These are phyloP conservation scores for Erebia ligea DNA, from an alignment of 2,888 invertebrate species.

Conservation along the genomic window DNA sequence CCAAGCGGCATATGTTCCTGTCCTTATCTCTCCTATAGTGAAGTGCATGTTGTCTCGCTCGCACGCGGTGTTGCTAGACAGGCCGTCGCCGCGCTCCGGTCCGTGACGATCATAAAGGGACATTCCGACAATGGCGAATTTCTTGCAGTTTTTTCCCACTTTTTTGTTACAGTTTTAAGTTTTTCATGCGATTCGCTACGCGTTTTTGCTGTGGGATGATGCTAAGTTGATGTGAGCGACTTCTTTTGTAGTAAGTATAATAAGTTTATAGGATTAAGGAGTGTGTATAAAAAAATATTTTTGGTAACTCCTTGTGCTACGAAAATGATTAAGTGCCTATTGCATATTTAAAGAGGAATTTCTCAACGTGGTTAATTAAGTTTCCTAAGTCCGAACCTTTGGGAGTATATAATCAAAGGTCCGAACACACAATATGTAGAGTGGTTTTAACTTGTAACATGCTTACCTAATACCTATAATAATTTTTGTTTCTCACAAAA, in stretches of 20 bases:
- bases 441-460: no score
- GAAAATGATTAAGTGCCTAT: not conserved
- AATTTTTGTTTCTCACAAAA: no score
- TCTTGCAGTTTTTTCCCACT: conserved; percentile 7
- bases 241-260: not conserved
- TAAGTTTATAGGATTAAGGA: not conserved
- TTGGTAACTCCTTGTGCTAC: not conserved
- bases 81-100: conserved; percentile 49
- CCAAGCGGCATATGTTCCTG: not conserved
- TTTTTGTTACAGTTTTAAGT: conserved; percentile 14
- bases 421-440: no score
- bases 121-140: conserved; percentile 15
- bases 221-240: not conserved
- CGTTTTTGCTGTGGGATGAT: conserved; percentile 8
- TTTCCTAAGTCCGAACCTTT: no score
- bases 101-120: conserved; percentile 40
- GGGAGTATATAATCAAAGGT: no score
- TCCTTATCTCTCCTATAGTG: not conserved
- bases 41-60: conserved; percentile 35
- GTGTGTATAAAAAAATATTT: not conserved
- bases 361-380: no score
- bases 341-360: no score
- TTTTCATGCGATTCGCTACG: conserved; percentile 12
- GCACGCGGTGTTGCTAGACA: conserved; percentile 50
- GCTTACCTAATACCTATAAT: no score